These are phyloP conservation scores for Halocaridina rubra DNA, from an alignment of 2,888 invertebrate species.

Conservation along the genomic window DNA sequence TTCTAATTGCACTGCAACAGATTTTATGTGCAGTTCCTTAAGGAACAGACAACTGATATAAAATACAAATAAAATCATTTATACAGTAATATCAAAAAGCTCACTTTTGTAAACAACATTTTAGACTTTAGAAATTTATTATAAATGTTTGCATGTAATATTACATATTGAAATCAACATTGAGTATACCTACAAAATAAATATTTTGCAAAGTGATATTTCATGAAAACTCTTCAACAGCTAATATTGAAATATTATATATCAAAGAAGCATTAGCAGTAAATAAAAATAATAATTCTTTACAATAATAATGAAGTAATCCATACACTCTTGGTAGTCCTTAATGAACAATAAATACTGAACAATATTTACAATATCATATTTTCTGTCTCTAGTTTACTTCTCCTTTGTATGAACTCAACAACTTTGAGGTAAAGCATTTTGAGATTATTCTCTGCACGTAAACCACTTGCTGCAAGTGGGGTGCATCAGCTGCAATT, in stretches of 20 bases:
- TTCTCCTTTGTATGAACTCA: slow-evolving; percentile 7
- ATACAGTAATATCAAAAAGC: neutral
- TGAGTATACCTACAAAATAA: too few species aligned
- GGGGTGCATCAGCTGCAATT: neutral
- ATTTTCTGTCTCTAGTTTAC: slow-evolving; percentile 36
- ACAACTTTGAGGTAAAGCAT: neutral
- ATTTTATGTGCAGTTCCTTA: too few species aligned
- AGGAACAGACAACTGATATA: too few species aligned
- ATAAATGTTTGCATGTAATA: slow-evolving; percentile 45
- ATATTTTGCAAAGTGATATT: too few species aligned
- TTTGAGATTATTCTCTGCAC: neutral
- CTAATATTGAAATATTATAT: slow-evolving; percentile 27
- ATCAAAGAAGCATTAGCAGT: slow-evolving; percentile 20
- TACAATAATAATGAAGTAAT: slow-evolving; percentile 16
- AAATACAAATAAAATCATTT: too few species aligned
- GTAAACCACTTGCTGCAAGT: neutral
- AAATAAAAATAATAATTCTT: slow-evolving; percentile 43
- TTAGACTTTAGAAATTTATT: slow-evolving; percentile 34
- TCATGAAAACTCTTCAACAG: too few species aligned
- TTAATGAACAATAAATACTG: slow-evolving; percentile 39
- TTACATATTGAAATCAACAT: too few species aligned
- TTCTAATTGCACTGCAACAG: neutral
- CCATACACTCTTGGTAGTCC: slow-evolving; percentile 28
- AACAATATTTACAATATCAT: slow-evolving; percentile 40
- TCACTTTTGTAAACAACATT: neutral